A percentile compares a stretch with the other conserved stretches of the same genome.
Evolutionary conservation across 2,797 vertebrate genomes (phyloP).

Genomic region (Peromyscus attwateri): DNA sequence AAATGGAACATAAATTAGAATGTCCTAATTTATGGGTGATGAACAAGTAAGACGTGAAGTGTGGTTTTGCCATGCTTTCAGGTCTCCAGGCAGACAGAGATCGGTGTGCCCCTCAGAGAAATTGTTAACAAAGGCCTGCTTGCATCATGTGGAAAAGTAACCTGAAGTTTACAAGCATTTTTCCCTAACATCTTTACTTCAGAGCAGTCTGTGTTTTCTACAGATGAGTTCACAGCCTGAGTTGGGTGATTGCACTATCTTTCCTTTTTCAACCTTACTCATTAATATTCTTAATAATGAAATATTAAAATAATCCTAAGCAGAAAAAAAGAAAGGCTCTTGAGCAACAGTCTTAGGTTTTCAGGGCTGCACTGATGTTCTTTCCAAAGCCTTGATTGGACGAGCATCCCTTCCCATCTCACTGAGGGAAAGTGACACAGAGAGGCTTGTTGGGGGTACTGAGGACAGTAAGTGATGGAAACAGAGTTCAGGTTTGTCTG

Average conservation of each 20-base stretch:
- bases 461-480: background rate
- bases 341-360: background rate
- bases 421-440: background rate
- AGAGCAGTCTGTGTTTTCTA: slow-evolving; percentile 10
- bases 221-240: background rate
- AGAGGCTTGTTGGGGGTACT: background rate
- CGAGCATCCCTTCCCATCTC: background rate
- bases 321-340: background rate
- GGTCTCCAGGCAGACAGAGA: background rate
- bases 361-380: background rate
- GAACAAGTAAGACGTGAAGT: background rate
- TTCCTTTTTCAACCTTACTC: slow-evolving; percentile 15
- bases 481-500: background rate
- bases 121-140: background rate
- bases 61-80: background rate
- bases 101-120: background rate
- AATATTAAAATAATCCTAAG: slow-evolving; percentile 29
- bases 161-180: background rate
- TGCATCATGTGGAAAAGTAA: background rate
- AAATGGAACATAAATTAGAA: background rate
- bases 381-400: background rate
- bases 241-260: background rate
- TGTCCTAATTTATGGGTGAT: background rate
- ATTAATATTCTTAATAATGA: background rate
- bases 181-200: background rate